Percentiles rank a stretch among this genome's conserved stretches.
Conservation (phyloP, 2,888 invertebrate genomes). For the Pterostichus madidus region DNA sequence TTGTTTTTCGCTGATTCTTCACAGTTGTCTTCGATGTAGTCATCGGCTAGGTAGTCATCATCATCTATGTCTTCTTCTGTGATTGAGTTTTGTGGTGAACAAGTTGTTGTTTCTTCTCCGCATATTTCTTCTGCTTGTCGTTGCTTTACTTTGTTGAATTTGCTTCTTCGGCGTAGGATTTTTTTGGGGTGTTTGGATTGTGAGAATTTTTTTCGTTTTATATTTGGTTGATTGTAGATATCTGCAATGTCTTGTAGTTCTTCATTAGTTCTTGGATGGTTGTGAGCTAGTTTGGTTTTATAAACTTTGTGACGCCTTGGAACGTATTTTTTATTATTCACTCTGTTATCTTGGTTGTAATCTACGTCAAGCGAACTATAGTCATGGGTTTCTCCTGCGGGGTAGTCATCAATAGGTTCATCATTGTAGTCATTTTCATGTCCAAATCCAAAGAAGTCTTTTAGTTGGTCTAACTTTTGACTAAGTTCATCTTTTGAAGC, state of each 20-base stretch:
- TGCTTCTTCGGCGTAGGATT: not conserved
- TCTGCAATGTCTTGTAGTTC: no score
- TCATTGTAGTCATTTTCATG: slow-evolving; percentile 52
- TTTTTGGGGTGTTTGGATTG: not conserved
- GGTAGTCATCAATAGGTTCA: slow-evolving; percentile 29
- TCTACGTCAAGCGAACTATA: not conserved
- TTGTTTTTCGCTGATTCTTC: not conserved
- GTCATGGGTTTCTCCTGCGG: not conserved
- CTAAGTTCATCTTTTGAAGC: not conserved
- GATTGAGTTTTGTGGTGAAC: not conserved
- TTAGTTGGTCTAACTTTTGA: slow-evolving; percentile 20
- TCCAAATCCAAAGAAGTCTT: slow-evolving; percentile 55
- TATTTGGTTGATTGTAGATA: no score
- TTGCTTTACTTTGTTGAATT: not conserved
- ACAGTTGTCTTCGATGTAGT: slow-evolving; percentile 14
- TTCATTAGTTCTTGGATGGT: no score
- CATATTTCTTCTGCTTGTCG: no score
- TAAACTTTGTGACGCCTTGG: not conserved
- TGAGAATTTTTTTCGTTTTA: no score
- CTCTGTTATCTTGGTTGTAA: not conserved
- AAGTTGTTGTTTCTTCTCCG: not conserved
- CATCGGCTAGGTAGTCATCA: slow-evolving; percentile 45
- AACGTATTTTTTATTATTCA: no score
- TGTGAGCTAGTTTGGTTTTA: not conserved
- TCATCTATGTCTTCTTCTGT: slow-evolving; percentile 39